phyloP scores from a whole-genome alignment of 2,888 invertebrate genomes.

The Endomychus coccineus region DNA sequence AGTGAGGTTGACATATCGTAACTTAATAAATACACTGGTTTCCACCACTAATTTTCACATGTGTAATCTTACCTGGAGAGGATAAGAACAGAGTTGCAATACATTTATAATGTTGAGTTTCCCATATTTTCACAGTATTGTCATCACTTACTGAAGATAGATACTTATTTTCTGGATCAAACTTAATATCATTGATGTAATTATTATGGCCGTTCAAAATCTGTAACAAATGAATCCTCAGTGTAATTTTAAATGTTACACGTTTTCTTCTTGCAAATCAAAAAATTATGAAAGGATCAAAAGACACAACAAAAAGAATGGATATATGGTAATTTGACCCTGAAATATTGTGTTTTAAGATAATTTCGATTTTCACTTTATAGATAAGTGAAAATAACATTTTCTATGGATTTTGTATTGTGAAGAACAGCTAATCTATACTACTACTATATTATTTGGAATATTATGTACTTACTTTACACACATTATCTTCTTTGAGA shows the following conservation, averaged over 20 bases:
- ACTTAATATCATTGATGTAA: slow-evolving; percentile 63
- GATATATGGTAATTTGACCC: too few relatives aligned
- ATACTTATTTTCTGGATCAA: slow-evolving; percentile 60
- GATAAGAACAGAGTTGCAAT: slow-evolving; percentile 52
- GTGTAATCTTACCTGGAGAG: slow-evolving; percentile 9
- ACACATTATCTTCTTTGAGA: slow-evolving; percentile 45
- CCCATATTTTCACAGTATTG: slow-evolving; percentile 65
- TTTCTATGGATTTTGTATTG: too few relatives aligned
- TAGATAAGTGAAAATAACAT: too few relatives aligned
- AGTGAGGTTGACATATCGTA: too few relatives aligned
- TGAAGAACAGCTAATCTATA: not conserved
- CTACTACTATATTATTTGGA: not conserved
- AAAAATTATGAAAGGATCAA: too few relatives aligned
- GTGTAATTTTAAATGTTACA: too few relatives aligned
- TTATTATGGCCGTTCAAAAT: slow-evolving; percentile 55
- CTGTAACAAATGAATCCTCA: slow-evolving; percentile 35
- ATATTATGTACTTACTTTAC: slow-evolving; percentile 40
- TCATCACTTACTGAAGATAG: slow-evolving; percentile 73
- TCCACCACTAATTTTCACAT: too few relatives aligned
- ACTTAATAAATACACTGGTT: too few relatives aligned
- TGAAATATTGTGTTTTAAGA: too few relatives aligned
- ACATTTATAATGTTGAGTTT: slow-evolving; percentile 46
- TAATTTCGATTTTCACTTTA: too few relatives aligned
- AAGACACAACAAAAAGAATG: too few relatives aligned
- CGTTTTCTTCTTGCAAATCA: too few relatives aligned